Evolutionary conservation across 2,888 invertebrate genomes (phyloP).

Genomic region (Drosophila diplacantha): DNA sequence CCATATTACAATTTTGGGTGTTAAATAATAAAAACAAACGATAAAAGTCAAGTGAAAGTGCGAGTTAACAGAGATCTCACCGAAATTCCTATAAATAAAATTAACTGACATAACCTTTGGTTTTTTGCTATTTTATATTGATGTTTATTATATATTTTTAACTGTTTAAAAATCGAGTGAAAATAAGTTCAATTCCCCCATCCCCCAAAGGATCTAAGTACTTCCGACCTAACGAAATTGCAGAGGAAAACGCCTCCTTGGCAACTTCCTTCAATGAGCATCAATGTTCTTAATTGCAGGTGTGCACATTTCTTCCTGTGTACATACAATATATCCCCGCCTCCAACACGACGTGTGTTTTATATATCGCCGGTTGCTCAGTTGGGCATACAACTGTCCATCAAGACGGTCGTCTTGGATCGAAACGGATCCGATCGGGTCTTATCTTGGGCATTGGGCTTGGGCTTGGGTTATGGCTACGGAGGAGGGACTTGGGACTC

Average conservation of each 20-base stretch:
- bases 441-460: slow-evolving; percentile 26
- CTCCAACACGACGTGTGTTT: slow-evolving; percentile 6
- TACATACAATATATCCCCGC: slow-evolving; percentile 1
- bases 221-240: slow-evolving; percentile 1
- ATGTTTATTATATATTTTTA: neutral
- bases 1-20: rapidly evolving
- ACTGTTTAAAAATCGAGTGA: neutral
- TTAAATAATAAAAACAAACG: neutral
- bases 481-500: slow-evolving; percentile 8
- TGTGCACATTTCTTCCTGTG: slow-evolving; percentile 12
- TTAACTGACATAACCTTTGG: neutral
- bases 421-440: slow-evolving; percentile 27
- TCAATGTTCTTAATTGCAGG: slow-evolving; percentile 5
- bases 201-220: neutral
- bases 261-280: neutral
- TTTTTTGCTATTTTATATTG: neutral
- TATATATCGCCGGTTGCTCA: slow-evolving; percentile 27
- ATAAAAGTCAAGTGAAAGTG: no score
- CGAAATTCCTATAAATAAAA: neutral
- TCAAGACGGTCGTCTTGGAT: slow-evolving; percentile 47
- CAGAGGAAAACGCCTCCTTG: neutral
- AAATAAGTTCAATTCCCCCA: neutral
- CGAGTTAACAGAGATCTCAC: no score
- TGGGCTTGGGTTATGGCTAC: neutral
- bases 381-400: slow-evolving; percentile 59